These are phyloP conservation scores for Vesta saturnalis DNA, from an alignment of 2,888 invertebrate species.

Conservation along the genomic window DNA sequence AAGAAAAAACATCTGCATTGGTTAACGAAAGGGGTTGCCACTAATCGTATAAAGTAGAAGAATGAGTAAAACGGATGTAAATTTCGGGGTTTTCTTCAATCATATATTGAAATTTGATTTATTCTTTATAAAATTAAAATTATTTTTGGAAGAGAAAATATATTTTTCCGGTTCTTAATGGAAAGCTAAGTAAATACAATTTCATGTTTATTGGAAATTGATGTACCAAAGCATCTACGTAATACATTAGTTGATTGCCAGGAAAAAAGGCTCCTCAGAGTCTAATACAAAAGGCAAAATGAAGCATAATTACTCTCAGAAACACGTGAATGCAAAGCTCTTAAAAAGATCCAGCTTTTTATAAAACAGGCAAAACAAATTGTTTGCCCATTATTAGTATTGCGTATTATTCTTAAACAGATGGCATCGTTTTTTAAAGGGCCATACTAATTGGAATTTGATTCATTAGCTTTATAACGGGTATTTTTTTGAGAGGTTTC, in stretches of 20 bases:
- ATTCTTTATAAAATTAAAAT: neutral
- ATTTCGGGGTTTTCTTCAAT: neutral
- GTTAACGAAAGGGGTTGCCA: too few relatives aligned
- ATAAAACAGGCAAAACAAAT: neutral
- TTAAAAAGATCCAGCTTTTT: neutral
- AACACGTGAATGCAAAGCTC: neutral
- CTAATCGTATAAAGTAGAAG: neutral
- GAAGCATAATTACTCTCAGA: neutral
- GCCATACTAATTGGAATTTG: neutral
- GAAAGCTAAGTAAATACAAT: neutral
- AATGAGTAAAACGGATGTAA: neutral
- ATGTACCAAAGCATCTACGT: neutral
- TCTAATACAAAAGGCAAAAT: neutral
- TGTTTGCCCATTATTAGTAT: neutral
- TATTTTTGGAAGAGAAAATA: neutral
- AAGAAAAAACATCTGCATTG: too few relatives aligned
- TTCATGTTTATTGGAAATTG: neutral
- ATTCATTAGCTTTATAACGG: neutral
- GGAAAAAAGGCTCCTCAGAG: neutral
- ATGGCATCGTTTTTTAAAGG: neutral
- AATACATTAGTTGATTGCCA: neutral
- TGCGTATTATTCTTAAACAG: neutral
- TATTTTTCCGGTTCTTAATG: conserved; percentile 1
- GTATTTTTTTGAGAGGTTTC: too few relatives aligned
- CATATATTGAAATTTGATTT: neutral